Conservation (phyloP, 2,797 vertebrate genomes). For the Sciaenops ocellatus region DNA sequence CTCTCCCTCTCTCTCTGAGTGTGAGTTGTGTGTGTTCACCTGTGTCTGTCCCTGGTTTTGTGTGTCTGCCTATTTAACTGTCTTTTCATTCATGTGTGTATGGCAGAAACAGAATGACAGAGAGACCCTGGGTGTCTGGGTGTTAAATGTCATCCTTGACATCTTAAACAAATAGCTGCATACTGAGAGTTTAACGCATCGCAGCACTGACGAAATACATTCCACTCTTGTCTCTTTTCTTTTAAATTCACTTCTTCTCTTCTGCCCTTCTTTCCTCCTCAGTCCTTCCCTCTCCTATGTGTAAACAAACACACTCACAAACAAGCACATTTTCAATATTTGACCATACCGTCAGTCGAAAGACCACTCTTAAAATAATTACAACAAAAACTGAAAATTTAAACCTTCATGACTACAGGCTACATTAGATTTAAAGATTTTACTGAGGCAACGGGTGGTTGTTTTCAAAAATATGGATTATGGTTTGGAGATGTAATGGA, state of each 20-base stretch:
- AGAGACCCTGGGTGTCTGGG: constrained; percentile 40
- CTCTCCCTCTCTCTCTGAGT: not conserved
- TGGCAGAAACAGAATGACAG: constrained; percentile 25
- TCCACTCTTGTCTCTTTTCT: constrained; percentile 21
- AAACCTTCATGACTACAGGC: too few relatives aligned
- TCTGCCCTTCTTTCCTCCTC: not conserved
- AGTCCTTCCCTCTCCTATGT: not conserved
- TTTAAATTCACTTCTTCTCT: constrained; percentile 13
- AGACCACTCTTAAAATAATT: too few relatives aligned
- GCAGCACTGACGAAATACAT: constrained; percentile 45
- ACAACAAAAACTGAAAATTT: too few relatives aligned
- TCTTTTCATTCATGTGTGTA: constrained; percentile 34
- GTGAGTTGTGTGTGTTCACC: constrained; percentile 21
- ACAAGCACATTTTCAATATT: too few relatives aligned
- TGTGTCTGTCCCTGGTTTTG: constrained; percentile 28
- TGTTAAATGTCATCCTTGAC: constrained; percentile 76
- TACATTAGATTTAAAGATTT: not conserved
- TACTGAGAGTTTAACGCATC: constrained; percentile 62
- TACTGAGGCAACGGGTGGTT: not conserved
- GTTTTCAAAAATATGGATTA: not conserved
- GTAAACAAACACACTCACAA: not conserved
- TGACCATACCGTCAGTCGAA: too few relatives aligned
- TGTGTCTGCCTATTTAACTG: constrained; percentile 26
- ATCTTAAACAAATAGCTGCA: constrained; percentile 73
- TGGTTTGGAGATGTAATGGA: not conserved